phyloP scores from a whole-genome alignment of 2,888 invertebrate species.

The Muscina levida region DNA sequence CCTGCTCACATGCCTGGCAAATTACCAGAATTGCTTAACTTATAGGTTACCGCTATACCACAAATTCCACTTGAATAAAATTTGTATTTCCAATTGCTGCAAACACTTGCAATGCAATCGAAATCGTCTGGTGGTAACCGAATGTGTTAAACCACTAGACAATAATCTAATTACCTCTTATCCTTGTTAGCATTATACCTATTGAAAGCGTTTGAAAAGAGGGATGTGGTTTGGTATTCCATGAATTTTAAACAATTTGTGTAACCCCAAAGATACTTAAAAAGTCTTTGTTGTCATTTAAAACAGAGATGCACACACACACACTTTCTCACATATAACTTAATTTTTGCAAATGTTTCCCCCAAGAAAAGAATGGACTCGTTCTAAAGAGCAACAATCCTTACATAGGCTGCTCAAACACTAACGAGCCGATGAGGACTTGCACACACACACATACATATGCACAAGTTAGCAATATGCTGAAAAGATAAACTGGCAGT shows the following conservation, averaged over 20 bases:
- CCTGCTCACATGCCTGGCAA: too few relatives aligned
- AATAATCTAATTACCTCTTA: constrained; percentile 30
- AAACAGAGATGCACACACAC: background rate
- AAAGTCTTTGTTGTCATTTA: background rate
- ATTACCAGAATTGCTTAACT: too few relatives aligned
- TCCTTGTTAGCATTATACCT: too few relatives aligned
- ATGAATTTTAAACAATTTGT: constrained; percentile 9
- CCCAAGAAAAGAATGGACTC: too few relatives aligned
- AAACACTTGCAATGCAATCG: constrained; percentile 9
- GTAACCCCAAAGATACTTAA: background rate
- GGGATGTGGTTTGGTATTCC: background rate
- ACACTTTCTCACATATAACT: constrained; percentile 15
- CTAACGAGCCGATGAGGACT: background rate
- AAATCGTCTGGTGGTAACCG: background rate
- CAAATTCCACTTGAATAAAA: background rate
- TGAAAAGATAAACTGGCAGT: background rate
- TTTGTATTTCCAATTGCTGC: background rate
- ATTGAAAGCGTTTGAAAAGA: background rate
- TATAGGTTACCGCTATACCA: too few relatives aligned
- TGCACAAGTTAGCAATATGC: background rate
- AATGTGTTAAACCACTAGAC: constrained; percentile 1
- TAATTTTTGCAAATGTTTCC: constrained; percentile 34
- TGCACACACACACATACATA: background rate
- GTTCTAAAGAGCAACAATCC: background rate
- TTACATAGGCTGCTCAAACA: constrained; percentile 1